Base-by-base conservation (phyloP, 2,888 invertebrate genomes). In the Xylophagus ater region DNA sequence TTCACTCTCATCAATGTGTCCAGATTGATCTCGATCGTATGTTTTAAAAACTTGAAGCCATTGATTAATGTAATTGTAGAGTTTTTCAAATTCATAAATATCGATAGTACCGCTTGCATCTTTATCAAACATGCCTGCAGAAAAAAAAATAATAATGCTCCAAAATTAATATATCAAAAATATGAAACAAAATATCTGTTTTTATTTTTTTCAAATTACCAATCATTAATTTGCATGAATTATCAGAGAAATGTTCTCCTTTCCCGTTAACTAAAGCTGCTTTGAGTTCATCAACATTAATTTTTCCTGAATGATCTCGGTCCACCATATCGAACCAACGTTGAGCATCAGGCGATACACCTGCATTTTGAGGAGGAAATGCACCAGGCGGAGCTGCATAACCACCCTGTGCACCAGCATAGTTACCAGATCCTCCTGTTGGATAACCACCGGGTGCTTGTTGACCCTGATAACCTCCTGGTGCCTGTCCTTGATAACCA, bases 241-340 rank as follows among this genome's bases (percentile, higher is more conserved):
- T 76, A 51, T 85, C 81, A 4, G 87, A 86, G 60, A 87, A 87
- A 44, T 77, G 73, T 50, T 83, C 73, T 10, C 89, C 89, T 61
- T 88, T 83, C 14, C 82, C 87, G 65, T 88, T 90, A 14, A 86
- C 77, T 26, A 92, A 66, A 1, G 89, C 90, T 6, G 76, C 68
- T 60, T 82, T 79, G 13, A 92, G 66, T 65, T 92, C 90, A 8
- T 57, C 46, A 7, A 82, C 74, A 37, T 79, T 76, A 37, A 92
- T 90, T 57, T 77, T 75, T 3, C 90, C 90, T 13, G 88, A 88
- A 19, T 74, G 71, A 57, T 90, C 89, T 49, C 73, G 72, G 55
- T 92, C 90, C 1, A 90, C 89, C 12, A 85, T 74, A 18, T 65
- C 62, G 58, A 92, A 90, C 88, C 89, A 89, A 54, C 81, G 79